These are phyloP conservation scores for Bergia puertoricense DNA, from an alignment of 92 coral and sea anemone genomes.

Conservation along the genomic window DNA sequence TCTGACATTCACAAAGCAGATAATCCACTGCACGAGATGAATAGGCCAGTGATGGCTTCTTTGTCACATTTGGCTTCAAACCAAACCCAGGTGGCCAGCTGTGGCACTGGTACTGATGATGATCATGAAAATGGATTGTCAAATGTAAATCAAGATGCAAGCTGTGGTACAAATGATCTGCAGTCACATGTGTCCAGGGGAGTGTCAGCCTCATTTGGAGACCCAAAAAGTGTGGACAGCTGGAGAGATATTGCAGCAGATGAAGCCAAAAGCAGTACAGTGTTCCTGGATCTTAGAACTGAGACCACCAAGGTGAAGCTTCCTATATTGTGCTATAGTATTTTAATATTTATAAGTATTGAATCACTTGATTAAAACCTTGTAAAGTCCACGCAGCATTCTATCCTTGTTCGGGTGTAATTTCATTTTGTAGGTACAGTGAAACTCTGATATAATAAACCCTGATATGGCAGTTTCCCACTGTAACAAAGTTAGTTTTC, in stretches of 20 bases:
- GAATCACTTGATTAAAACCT: too few relatives aligned
- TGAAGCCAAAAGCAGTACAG: conserved; percentile 36
- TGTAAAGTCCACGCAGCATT: too few relatives aligned
- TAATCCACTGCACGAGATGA: background rate
- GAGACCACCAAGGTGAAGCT: conserved; percentile 5
- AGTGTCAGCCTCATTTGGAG: conserved; percentile 32
- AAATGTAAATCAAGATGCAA: background rate
- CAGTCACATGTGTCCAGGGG: conserved; percentile 23
- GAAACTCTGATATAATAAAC: too few relatives aligned
- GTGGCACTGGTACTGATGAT: background rate
- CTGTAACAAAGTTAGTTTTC: too few relatives aligned
- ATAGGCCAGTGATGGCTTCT: background rate
- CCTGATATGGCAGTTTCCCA: too few relatives aligned
- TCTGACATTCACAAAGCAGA: background rate
- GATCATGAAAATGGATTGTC: background rate
- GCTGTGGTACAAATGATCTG: conserved; percentile 15
- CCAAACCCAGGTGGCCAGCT: background rate
- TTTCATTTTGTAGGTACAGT: too few relatives aligned
- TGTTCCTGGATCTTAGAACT: conserved; percentile 56
- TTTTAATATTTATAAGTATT: too few relatives aligned
- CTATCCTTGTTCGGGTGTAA: too few relatives aligned
- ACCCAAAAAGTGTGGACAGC: background rate
- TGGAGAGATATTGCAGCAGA: conserved; percentile 31
- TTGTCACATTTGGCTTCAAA: background rate
- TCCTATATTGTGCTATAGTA: background rate